A percentile compares a stretch with the other conserved stretches of the same genome.
phyloP scores from a whole-genome alignment of 2,113 vertebrate species.

The Stigmatopora nigra region DNA sequence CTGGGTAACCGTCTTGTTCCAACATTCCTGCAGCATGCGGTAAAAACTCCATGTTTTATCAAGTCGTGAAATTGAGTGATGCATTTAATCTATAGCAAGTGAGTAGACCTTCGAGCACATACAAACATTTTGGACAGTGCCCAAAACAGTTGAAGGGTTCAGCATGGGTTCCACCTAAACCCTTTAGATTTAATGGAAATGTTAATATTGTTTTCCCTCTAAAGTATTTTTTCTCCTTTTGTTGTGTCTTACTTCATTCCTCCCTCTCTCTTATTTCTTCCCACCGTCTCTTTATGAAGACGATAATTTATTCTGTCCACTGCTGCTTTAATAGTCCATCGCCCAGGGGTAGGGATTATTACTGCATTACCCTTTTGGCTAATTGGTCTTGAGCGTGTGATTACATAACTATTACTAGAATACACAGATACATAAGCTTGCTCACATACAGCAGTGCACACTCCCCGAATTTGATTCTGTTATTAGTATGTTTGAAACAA shows the following conservation, averaged over 20 bases:
- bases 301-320: constrained; percentile 58
- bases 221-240: not conserved
- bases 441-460: constrained; percentile 18
- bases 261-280: not conserved
- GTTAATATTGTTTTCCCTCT: no score
- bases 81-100: no score
- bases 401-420: constrained; percentile 60
- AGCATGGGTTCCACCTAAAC: no score
- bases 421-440: constrained; percentile 46
- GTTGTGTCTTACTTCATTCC: not conserved
- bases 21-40: no score
- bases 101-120: no score
- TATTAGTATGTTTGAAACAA: constrained; percentile 47
- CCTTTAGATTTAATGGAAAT: no score
- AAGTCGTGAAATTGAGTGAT: no score
- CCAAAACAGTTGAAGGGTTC: no score
- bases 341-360: constrained; percentile 62
- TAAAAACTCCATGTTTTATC: no score
- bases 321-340: constrained; percentile 63
- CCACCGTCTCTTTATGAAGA: constrained; percentile 20
- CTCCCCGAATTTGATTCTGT: constrained; percentile 35
- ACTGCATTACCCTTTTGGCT: constrained; percentile 63
- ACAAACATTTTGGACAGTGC: no score
- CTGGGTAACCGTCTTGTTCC: no score
- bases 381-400: constrained; percentile 63